Percentiles rank a stretch among this genome's conserved stretches.
phyloP scores from a whole-genome alignment of 2,113 vertebrate species.

The Coregonus clupeaformis region DNA sequence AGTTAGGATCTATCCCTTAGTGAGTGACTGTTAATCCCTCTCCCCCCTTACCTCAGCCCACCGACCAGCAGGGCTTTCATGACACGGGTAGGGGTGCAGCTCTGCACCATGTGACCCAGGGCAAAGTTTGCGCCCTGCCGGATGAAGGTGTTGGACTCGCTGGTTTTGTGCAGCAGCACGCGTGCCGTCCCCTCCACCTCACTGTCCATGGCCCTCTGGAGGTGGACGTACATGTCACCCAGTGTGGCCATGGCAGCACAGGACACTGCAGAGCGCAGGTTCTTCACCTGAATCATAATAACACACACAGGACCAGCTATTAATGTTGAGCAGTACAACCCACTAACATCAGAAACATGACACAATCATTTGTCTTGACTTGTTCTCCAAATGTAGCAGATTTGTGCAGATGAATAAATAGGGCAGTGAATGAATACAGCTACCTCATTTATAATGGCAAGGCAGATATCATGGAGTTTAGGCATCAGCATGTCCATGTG shows the following conservation, averaged over 20 bases:
- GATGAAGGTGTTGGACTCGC: slow-evolving; percentile 81
- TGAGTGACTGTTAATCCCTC: slow-evolving; percentile 63
- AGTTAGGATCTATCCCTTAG: too few species aligned
- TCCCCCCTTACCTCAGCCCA: slow-evolving; percentile 63
- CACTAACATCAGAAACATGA: too few species aligned
- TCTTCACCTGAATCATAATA: too few species aligned
- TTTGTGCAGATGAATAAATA: too few species aligned
- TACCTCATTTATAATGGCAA: slow-evolving; percentile 78
- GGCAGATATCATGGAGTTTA: slow-evolving; percentile 30
- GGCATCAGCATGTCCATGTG: too few species aligned
- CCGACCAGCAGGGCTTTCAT: slow-evolving; percentile 69
- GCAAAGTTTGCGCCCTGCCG: too few species aligned
- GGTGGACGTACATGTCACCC: slow-evolving; percentile 78
- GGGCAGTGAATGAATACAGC: too few species aligned
- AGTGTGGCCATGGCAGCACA: slow-evolving; percentile 80
- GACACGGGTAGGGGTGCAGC: slow-evolving; percentile 76
- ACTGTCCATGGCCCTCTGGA: slow-evolving; percentile 81
- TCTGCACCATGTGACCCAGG: slow-evolving; percentile 76
- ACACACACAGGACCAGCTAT: too few species aligned
- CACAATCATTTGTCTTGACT: too few species aligned
- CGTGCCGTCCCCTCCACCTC: slow-evolving; percentile 78
- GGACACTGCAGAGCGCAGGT: too few species aligned
- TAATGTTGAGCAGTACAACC: too few species aligned
- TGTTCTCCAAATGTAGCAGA: too few species aligned
- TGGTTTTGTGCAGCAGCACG: slow-evolving; percentile 79